phyloP scores from a whole-genome alignment of 2,113 vertebrate species.

The Syngnathoides biaculeatus region DNA sequence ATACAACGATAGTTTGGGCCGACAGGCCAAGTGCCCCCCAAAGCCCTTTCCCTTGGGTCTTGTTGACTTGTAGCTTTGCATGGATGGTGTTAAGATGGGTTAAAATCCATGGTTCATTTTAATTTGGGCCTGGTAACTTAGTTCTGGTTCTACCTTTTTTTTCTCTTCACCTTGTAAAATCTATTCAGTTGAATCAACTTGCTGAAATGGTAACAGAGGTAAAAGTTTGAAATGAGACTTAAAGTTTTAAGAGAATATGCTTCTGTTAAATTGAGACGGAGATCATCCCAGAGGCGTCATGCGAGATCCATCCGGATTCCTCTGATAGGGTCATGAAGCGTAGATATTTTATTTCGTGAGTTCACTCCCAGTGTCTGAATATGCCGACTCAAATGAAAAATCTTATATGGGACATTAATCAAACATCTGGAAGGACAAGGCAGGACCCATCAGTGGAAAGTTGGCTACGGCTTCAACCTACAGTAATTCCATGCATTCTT shows the following conservation, averaged over 20 bases:
- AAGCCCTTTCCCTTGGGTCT: constrained; percentile 42
- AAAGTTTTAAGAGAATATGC: constrained; percentile 31
- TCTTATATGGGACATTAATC: constrained; percentile 46
- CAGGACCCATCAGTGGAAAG: constrained; percentile 31
- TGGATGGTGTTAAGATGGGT: constrained; percentile 29
- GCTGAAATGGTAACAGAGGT: constrained; percentile 26
- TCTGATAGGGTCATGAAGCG: constrained; percentile 52
- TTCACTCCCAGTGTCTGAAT: constrained; percentile 37
- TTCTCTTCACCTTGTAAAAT: constrained; percentile 31
- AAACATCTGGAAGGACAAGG: constrained; percentile 54
- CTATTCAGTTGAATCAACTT: constrained; percentile 35
- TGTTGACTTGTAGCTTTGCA: constrained; percentile 48
- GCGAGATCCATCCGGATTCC: constrained; percentile 31
- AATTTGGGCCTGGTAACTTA: constrained; percentile 28
- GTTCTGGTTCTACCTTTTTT: constrained; percentile 29
- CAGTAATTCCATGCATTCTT: constrained; percentile 64
- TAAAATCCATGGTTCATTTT: constrained; percentile 40
- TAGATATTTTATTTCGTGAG: constrained; percentile 39
- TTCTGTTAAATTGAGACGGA: constrained; percentile 40
- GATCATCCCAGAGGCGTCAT: constrained; percentile 43
- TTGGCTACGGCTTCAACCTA: constrained; percentile 54
- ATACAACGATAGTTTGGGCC: constrained; percentile 56
- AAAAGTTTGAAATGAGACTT: constrained; percentile 28
- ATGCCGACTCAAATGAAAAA: constrained; percentile 50
- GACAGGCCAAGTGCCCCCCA: constrained; percentile 46